Evolutionary conservation across 2,888 invertebrate species (phyloP), one percentile per base, ranked within the genome.

Genomic region (Graphium colonna): DNA sequence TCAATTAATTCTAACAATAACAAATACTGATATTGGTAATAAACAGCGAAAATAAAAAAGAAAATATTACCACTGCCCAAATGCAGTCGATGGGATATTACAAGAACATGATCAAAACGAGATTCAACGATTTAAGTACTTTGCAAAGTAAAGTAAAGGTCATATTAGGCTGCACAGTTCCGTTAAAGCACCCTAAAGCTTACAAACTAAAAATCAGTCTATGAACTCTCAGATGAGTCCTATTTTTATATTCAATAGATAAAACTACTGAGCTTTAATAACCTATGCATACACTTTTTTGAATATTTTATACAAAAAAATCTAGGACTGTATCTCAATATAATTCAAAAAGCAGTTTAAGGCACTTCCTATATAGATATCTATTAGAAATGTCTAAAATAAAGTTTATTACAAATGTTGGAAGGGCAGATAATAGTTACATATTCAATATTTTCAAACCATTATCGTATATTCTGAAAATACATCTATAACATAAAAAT

Each of bases 11-110:
- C 79, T 79, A 77, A 79, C 62, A 75, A 69, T 77, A 82, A 74
- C 71, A 70, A 87, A 89, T 88, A 89, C 88, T 89, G 88, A 75
- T 77, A 73, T 71, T 75, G 86, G 86, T 84, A 86, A 77, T 77
- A 68, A 66, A 70, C 59, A 58, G 62, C 65, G 60, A 54, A 63
- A 66, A 59, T 52, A 50, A 60, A 63, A 64, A 55, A 60, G 57
- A 51, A 54, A 53, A 52, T 38, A 46, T 43, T 43, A 49, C 46
- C 50, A 41, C 39, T 43, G 16, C 13, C 21, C 36, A 8, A 10
- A 33, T 39, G 12, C 18, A 33, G 36, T 46, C 46, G 50, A 50
- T 55, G 54, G 54, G 50, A 55, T 42, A 13, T 44, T 47, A 51
- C 10, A 36, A 49, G 31, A 46, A 28, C 15, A 46, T 5, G 28